phyloP scores from a whole-genome alignment of 2,888 invertebrate genomes.

The Argyra leucocephala region DNA sequence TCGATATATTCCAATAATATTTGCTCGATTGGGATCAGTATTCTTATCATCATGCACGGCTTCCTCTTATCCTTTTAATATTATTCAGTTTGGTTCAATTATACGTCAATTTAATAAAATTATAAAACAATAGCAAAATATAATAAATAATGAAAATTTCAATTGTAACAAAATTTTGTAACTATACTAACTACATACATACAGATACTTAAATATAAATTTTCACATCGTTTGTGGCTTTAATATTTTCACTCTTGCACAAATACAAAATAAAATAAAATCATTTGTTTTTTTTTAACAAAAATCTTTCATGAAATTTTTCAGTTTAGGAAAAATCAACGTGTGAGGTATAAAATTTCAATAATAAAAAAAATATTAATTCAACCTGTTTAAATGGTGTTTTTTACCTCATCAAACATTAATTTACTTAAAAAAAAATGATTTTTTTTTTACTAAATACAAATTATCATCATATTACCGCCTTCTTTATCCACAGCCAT shows the following conservation, averaged over 20 bases:
- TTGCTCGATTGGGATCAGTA: too few relatives aligned
- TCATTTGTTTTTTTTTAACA: too few relatives aligned
- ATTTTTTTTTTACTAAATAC: slow-evolving; percentile 8
- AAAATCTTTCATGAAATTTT: not conserved
- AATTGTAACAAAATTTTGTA: too few relatives aligned
- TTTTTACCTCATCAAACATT: slow-evolving; percentile 12
- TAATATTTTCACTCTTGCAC: not conserved
- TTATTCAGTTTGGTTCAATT: too few relatives aligned
- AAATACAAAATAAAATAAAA: not conserved
- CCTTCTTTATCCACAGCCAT: not conserved
- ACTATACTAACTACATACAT: too few relatives aligned
- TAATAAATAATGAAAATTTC: too few relatives aligned
- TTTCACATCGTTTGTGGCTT: not conserved
- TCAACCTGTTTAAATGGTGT: slow-evolving; percentile 11
- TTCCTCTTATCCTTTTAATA: too few relatives aligned
- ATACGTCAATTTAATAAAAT: too few relatives aligned
- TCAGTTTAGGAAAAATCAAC: slow-evolving; percentile 8
- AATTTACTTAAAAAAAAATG: not conserved
- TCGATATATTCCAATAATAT: too few relatives aligned
- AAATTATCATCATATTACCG: slow-evolving; percentile 13
- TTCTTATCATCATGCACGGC: too few relatives aligned
- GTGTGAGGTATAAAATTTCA: slow-evolving; percentile 9
- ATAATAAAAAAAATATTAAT: not conserved
- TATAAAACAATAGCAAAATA: too few relatives aligned
- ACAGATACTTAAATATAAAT: too few relatives aligned